These are phyloP conservation scores for Scaptomyza tumidula DNA, from an alignment of 2,888 invertebrate species.

Conservation along the genomic window DNA sequence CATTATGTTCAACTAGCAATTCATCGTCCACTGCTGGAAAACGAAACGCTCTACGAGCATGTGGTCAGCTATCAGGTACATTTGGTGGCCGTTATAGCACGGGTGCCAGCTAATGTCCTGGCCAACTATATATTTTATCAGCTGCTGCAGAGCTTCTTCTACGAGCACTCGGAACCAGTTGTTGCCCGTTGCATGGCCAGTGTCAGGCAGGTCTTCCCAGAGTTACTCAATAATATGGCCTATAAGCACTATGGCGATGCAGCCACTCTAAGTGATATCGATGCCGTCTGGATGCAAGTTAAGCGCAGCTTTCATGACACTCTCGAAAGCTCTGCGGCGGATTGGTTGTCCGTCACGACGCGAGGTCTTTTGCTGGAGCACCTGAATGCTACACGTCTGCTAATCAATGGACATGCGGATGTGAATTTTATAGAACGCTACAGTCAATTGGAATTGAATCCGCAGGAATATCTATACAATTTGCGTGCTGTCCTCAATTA, in stretches of 20 bases:
- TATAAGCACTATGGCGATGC: slow-evolving; percentile 63
- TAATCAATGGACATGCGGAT: slow-evolving; percentile 59
- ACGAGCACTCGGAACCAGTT: slow-evolving; percentile 38
- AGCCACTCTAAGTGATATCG: slow-evolving; percentile 67
- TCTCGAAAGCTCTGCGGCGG: slow-evolving; percentile 51
- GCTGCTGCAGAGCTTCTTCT: slow-evolving; percentile 70
- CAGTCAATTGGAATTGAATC: slow-evolving; percentile 40
- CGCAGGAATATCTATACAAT: slow-evolving; percentile 69
- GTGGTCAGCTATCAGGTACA: slow-evolving; percentile 71
- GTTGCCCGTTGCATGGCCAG: slow-evolving; percentile 68
- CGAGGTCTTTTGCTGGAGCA: slow-evolving; percentile 66
- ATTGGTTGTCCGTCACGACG: slow-evolving; percentile 66
- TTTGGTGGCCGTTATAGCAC: slow-evolving; percentile 50
- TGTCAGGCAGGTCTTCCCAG: slow-evolving; percentile 66
- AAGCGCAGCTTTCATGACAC: slow-evolving; percentile 63
- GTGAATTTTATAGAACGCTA: slow-evolving; percentile 68
- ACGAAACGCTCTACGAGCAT: slow-evolving; percentile 71
- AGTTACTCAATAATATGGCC: slow-evolving; percentile 75
- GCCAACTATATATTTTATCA: slow-evolving; percentile 81
- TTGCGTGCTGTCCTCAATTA: slow-evolving; percentile 53
- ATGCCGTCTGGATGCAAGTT: slow-evolving; percentile 73
- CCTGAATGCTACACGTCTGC: slow-evolving; percentile 63
- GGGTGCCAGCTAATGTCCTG: slow-evolving; percentile 47
- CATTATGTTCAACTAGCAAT: slow-evolving; percentile 69
- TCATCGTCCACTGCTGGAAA: slow-evolving; percentile 51